Conservation (phyloP, 2,797 vertebrate species). For the Lutjanus argentimaculatus region DNA sequence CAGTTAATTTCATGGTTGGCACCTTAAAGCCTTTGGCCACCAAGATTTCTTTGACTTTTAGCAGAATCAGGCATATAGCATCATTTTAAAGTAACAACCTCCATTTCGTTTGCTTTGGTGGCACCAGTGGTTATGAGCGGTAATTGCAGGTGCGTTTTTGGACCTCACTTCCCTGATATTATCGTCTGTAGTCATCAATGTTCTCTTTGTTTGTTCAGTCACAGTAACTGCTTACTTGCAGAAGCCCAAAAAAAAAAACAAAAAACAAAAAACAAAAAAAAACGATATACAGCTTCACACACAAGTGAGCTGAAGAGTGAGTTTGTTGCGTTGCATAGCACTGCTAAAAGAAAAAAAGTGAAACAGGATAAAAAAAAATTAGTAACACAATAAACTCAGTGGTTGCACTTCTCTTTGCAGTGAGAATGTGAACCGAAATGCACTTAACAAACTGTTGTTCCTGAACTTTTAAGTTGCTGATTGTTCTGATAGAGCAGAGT, state of each 20-base stretch:
- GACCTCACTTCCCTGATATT: no score
- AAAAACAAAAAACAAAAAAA: no score
- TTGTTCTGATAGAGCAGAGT: slow-evolving; percentile 6
- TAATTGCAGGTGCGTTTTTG: no score
- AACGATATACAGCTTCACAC: no score
- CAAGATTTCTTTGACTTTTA: not conserved
- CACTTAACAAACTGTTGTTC: not conserved
- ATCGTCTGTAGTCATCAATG: no score
- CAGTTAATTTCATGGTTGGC: not conserved
- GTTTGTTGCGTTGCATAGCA: not conserved
- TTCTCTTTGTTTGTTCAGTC: no score
- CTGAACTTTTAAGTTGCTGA: slow-evolving; percentile 4
- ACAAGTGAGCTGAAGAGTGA: no score
- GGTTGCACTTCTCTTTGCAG: not conserved
- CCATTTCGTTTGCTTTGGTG: no score
- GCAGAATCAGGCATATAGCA: not conserved
- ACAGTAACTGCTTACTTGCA: no score
- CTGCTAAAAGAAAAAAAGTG: not conserved
- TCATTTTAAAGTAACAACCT: not conserved
- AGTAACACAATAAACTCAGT: not conserved
- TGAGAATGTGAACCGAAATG: not conserved
- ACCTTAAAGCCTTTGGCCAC: not conserved
- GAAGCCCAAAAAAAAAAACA: no score
- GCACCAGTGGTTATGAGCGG: no score
- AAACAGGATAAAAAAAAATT: not conserved